Conservation (phyloP, 2,797 vertebrate species). For the Smutsia gigantea region DNA sequence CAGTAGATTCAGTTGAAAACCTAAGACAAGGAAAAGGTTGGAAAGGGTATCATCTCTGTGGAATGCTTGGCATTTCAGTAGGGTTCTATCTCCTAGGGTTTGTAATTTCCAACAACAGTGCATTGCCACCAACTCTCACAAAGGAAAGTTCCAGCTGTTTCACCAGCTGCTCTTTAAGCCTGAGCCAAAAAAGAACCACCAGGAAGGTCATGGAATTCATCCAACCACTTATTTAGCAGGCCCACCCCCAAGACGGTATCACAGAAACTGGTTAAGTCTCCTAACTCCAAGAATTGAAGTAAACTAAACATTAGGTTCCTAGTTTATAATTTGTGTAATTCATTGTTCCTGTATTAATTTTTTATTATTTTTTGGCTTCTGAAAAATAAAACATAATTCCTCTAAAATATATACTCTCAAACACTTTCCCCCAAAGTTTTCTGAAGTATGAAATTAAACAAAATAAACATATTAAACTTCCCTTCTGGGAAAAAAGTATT, state of each 20-base stretch:
- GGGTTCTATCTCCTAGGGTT: conserved; percentile 2
- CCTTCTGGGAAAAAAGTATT: background rate
- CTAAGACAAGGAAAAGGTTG: background rate
- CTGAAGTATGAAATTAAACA: conserved; percentile 53
- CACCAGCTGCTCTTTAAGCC: conserved; percentile 59
- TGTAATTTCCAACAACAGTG: conserved; percentile 41
- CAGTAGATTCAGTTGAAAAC: background rate
- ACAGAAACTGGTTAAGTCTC: background rate
- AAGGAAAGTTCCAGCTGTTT: conserved; percentile 57
- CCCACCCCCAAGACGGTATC: background rate
- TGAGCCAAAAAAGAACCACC: conserved; percentile 43
- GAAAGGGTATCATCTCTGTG: background rate
- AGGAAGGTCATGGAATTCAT: background rate
- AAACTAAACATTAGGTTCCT: conserved; percentile 22
- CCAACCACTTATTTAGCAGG: background rate
- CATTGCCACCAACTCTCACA: conserved; percentile 46
- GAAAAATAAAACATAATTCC: conserved; percentile 51
- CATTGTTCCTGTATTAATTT: conserved; percentile 26
- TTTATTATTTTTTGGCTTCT: background rate
- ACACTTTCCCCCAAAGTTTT: conserved; percentile 28
- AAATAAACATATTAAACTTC: conserved; percentile 24
- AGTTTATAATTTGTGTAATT: background rate
- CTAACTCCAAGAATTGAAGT: background rate
- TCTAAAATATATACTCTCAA: conserved; percentile 41
- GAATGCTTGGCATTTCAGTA: background rate